Base-by-base conservation (phyloP, 2,888 invertebrate genomes). In the Laspeyria flexula region DNA sequence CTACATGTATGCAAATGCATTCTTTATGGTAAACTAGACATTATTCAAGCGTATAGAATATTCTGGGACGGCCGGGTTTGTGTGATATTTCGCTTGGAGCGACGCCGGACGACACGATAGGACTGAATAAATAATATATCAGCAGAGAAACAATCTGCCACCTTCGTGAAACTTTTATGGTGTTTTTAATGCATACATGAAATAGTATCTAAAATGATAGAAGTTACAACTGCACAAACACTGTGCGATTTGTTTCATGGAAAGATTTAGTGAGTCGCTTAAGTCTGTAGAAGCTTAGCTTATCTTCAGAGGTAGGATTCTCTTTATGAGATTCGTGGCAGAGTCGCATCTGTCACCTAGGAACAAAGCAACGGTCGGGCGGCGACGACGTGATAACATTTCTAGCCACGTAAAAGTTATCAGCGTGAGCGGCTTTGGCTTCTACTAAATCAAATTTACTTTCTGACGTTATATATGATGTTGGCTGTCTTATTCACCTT, bases 1-100 rank as follows among this genome's bases (percentile, higher is more conserved):
- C 65, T 46, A 57, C 56, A 63, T 62, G 71, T 81, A 83, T 82
- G 82, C 78, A 81, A 81, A 86, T 86, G 83, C 82, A 84, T 86
- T 79, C 74, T 85, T 83, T 81, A 86, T 78, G 79, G 74, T 74
- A 78, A 77, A 79, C 70, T 77, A 73, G 77, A 75, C 80, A 81
- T 85, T 86, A 86, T 85, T 86, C 83, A 83, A 74, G 75, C 76
- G 77, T 76, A 71, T 79, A 83, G 81, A 85, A 85, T 82, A 87
- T 85, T 84, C 83, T 73, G 77, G 68, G 65, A 72, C 72, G 67
- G 75, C 65, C 65, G 62, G 71, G 69, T 75, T 81, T 75, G 75
- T 79, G 78, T 74, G 75, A 80, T 83, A 83, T 83, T 81, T 81
- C 68, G 75, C 73, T 67, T 58, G 75, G 60, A 64, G 60, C 63